phyloP scores from a whole-genome alignment of 1,140 invertebrate species.

The Sminthurides bifidus region DNA sequence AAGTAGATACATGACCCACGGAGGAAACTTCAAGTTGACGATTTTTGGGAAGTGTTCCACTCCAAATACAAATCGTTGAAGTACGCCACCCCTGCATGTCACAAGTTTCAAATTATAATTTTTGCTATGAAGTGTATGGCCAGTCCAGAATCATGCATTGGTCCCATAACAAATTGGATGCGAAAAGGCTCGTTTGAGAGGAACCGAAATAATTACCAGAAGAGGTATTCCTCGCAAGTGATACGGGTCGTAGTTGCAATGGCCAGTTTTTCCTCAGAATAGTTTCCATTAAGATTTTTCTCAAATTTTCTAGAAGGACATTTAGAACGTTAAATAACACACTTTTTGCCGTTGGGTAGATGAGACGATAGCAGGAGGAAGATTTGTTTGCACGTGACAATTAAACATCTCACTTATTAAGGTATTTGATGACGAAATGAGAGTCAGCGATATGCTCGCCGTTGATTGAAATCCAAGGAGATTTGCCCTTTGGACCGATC shows the following conservation, averaged over 20 bases:
- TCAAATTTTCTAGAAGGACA: constrained; percentile 5
- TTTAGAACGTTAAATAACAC: background rate
- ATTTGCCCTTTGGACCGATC: constrained; percentile 34
- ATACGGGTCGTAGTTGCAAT: constrained; percentile 20
- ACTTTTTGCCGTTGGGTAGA: background rate
- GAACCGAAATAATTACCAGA: too few species aligned
- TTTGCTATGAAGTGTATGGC: background rate
- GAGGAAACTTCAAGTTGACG: constrained; percentile 2
- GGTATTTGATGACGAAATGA: constrained; percentile 38
- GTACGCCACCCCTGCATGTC: background rate
- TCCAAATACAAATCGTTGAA: constrained; percentile 6
- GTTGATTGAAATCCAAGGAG: constrained; percentile 42
- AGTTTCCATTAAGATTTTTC: constrained; percentile 6
- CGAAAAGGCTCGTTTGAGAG: too few species aligned
- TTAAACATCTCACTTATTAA: constrained; percentile 26
- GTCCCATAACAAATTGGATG: too few species aligned
- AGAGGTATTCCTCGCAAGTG: constrained; percentile 30
- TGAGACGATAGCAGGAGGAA: background rate
- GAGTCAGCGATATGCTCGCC: constrained; percentile 39
- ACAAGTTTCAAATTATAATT: background rate
- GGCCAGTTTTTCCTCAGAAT: constrained; percentile 14
- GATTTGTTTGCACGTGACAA: background rate
- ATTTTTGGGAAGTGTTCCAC: constrained; percentile 1
- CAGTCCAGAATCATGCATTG: background rate
- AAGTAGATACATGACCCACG: background rate